Evolutionary conservation across 2,797 vertebrate species (phyloP).

Genomic region (Taeniopygia guttata): DNA sequence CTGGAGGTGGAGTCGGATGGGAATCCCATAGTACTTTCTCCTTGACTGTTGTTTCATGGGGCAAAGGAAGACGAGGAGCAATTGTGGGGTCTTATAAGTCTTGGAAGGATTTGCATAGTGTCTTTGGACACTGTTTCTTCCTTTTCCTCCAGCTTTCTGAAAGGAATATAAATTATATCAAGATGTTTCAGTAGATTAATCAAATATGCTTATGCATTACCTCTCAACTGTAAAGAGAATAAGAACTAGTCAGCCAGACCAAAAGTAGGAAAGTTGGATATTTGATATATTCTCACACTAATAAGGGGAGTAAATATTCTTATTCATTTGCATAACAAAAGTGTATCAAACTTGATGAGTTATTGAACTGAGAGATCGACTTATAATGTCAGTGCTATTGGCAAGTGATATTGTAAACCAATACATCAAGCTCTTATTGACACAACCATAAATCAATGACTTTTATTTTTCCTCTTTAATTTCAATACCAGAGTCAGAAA

Average conservation of each 20-base stretch:
- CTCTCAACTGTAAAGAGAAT: neutral
- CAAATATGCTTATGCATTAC: neutral
- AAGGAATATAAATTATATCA: neutral
- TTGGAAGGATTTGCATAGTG: neutral
- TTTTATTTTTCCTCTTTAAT: neutral
- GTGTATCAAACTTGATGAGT: neutral
- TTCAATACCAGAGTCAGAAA: neutral
- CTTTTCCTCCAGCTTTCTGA: neutral
- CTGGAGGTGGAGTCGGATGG: rapidly evolving
- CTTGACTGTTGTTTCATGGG: neutral
- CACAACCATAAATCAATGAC: neutral
- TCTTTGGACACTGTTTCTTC: neutral
- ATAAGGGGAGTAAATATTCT: neutral
- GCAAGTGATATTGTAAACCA: neutral
- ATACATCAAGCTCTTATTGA: neutral
- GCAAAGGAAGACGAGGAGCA: neutral
- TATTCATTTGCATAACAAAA: neutral
- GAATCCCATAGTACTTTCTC: neutral
- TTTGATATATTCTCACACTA: neutral
- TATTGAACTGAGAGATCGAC: neutral
- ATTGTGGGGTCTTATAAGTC: rapidly evolving
- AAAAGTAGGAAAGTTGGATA: neutral
- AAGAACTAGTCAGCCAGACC: neutral
- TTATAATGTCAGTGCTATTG: neutral
- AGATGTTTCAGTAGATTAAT: neutral